Evolutionary conservation across 2,888 invertebrate species (phyloP), one percentile per base, ranked within the genome.

Genomic region (Aphodius sticticus): DNA sequence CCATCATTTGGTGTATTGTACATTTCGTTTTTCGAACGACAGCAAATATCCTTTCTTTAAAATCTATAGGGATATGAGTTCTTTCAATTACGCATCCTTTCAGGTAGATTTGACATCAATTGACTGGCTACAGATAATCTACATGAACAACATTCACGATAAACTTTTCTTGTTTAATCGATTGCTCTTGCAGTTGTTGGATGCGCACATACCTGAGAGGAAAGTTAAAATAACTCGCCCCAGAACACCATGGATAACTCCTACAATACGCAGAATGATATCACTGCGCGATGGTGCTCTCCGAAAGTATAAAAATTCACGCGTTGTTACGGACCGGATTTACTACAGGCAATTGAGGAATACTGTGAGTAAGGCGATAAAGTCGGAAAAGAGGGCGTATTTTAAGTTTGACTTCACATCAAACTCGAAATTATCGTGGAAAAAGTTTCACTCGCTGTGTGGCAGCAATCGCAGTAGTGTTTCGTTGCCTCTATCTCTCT

Each of bases 401-500:
- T 53, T 26, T 5, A 53, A 5, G 53, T 53, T 53, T 53, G 53
- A 53, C 53, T 53, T 53, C 12, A 12, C 53, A 12, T 53, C 53
- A 53, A 53, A 53, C 1, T 1, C 53, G 53, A 53, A 53, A 12
- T 53, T 53, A 53, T 53, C 53, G 12, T 53, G 53, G 53, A 53
- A 53, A 5, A 53, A 12, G 12, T 53, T 53, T 53, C 53, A 53
- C 53, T 53, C 53, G 53, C 12, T 53, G 53, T 53, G 53, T 53
- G 53, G 53, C 53, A 12, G 53, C 53, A 9, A 53, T 53, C 53
- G 53, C 53, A 76, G 26, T 12, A 69, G 16, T 69, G 35, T 69
- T 53, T 26, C 35, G 4, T 69, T 76, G 69, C 69, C 76, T 9
- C 76, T 69, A 7, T n/a, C 69, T 69, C 69, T 76, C 26, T 37